Percentiles rank a stretch among this genome's conserved stretches.
Conservation (phyloP, 2,888 invertebrate genomes). For the Nomada ruficornis region DNA sequence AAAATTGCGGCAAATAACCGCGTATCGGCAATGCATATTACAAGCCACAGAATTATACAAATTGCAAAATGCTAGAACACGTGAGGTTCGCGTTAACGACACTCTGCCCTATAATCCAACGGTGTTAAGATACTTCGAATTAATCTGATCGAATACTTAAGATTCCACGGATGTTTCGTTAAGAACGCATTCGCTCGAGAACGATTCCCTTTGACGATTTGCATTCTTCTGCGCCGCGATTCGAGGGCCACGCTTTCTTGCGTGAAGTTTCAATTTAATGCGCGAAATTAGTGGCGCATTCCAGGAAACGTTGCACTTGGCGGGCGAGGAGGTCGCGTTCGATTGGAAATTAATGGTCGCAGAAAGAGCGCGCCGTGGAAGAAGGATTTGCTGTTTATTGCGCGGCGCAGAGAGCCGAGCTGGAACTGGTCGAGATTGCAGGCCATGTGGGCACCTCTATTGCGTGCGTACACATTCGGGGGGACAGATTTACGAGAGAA, state of each 20-base stretch:
- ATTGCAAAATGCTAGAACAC: too few relatives aligned
- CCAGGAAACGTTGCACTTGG: constrained; percentile 10
- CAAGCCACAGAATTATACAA: too few relatives aligned
- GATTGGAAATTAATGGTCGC: constrained; percentile 72
- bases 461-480: constrained; percentile 65
- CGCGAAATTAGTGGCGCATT: constrained; percentile 14
- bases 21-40: too few relatives aligned
- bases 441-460: constrained; percentile 69
- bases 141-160: neutral
- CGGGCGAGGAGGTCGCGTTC: constrained; percentile 29
- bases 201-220: neutral
- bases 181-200: neutral
- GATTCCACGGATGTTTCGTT: neutral
- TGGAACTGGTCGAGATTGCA: constrained; percentile 70
- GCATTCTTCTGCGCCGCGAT: neutral
- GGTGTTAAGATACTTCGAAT: neutral
- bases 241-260: neutral
- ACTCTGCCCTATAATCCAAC: too few relatives aligned
- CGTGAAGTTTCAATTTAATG: neutral
- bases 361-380: constrained; percentile 53
- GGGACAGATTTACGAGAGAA: constrained; percentile 77
- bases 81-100: too few relatives aligned
- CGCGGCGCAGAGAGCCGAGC: constrained; percentile 61
- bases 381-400: constrained; percentile 74
- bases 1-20: too few relatives aligned